phyloP scores from a whole-genome alignment of 2,888 invertebrate genomes.

The Andrena minutula region DNA sequence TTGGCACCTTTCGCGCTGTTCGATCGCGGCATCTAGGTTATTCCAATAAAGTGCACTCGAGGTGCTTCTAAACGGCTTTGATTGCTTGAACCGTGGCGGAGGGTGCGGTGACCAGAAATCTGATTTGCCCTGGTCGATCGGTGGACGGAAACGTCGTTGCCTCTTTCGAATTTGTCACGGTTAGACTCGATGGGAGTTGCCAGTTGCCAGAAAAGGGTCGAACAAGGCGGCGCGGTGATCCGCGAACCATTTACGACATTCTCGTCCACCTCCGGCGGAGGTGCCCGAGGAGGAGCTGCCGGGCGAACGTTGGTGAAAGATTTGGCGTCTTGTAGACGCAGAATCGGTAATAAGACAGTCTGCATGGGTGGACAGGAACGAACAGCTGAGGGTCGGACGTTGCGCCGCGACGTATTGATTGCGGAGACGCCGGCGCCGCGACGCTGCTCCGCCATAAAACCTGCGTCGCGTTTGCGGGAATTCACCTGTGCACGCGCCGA shows the following conservation, averaged over 20 bases:
- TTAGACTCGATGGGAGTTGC: no score
- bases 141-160: constrained; percentile 6
- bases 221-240: neutral
- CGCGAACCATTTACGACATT: neutral
- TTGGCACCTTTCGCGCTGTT: constrained; percentile 47
- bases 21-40: constrained; percentile 78
- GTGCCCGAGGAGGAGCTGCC: neutral
- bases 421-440: constrained; percentile 81
- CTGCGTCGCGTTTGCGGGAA: constrained; percentile 60
- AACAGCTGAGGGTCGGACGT: constrained; percentile 77
- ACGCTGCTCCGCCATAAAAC: constrained; percentile 69
- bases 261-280: neutral
- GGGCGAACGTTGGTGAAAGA: neutral
- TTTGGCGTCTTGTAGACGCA: neutral
- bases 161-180: neutral
- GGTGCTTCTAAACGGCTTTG: constrained; percentile 79
- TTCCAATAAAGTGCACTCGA: constrained; percentile 80
- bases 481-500: constrained; percentile 61
- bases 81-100: constrained; percentile 61
- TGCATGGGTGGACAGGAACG: constrained; percentile 25
- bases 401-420: constrained; percentile 80
- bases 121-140: constrained; percentile 30
- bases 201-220: no score
- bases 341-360: constrained; percentile 45
- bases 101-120: constrained; percentile 58